These are phyloP conservation scores for Rhynchotus rufescens DNA, from an alignment of 2,797 vertebrate genomes.

Conservation along the genomic window DNA sequence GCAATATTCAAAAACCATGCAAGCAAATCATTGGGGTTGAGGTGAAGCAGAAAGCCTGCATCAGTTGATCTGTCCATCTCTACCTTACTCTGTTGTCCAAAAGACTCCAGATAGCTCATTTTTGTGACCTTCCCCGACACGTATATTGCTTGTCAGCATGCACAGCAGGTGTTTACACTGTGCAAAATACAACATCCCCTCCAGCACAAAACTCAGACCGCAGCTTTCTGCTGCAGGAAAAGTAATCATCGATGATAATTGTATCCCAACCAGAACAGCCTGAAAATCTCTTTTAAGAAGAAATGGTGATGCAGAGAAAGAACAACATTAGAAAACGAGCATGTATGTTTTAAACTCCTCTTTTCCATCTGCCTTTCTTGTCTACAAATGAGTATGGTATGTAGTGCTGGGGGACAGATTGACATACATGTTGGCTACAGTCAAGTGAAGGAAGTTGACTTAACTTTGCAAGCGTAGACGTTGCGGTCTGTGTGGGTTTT, in stretches of 20 bases:
- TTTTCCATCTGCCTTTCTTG: accelerated
- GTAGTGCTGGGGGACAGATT: not conserved
- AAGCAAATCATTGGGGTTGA: not conserved
- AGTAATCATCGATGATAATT: constrained; percentile 15
- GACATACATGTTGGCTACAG: not conserved
- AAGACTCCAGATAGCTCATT: not conserved
- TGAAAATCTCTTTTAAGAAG: not conserved
- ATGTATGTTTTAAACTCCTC: not conserved
- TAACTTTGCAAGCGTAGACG: not conserved
- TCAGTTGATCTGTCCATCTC: not conserved
- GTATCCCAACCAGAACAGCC: not conserved
- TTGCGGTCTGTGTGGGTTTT: not conserved
- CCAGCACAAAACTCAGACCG: not conserved
- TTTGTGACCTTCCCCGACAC: not conserved
- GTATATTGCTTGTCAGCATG: not conserved
- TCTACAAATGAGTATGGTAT: not conserved
- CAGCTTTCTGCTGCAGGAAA: not conserved
- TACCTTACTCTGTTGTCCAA: not conserved
- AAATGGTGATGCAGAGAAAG: not conserved
- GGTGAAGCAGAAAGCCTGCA: not conserved
- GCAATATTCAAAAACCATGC: not conserved
- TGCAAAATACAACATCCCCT: not conserved
- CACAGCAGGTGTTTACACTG: not conserved
- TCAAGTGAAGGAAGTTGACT: not conserved
- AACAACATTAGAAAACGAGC: not conserved